These are phyloP conservation scores for Cheilosia grossa DNA, from an alignment of 2,888 invertebrate species.

Conservation along the genomic window DNA sequence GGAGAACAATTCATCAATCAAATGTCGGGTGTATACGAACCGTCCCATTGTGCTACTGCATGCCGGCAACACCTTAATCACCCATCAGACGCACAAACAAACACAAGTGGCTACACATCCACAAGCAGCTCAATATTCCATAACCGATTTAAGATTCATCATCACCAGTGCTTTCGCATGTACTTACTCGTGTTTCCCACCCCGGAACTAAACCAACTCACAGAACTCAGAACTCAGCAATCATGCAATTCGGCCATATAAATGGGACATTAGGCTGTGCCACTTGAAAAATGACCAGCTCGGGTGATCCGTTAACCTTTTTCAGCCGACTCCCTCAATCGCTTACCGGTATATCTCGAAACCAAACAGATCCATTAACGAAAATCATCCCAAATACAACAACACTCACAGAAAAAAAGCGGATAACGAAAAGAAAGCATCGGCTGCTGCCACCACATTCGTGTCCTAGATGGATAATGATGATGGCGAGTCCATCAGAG, in stretches of 20 bases:
- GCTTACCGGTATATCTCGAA: constrained; percentile 54
- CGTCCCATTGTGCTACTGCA: constrained; percentile 19
- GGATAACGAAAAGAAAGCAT: constrained; percentile 22
- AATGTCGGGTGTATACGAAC: constrained; percentile 4
- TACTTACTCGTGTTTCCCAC: neutral
- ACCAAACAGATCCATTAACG: constrained; percentile 69
- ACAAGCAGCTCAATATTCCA: constrained; percentile 39
- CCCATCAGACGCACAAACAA: constrained; percentile 37
- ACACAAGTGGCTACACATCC: neutral
- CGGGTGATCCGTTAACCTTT: constrained; percentile 66
- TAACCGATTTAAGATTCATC: constrained; percentile 59
- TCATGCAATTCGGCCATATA: constrained; percentile 69
- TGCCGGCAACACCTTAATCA: constrained; percentile 54
- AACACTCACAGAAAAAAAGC: neutral
- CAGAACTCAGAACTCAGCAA: constrained; percentile 26
- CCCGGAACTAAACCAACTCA: constrained; percentile 34
- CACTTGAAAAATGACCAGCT: constrained; percentile 67
- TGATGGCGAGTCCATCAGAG: constrained; percentile 65
- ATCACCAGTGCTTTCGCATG: neutral
- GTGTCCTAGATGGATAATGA: constrained; percentile 68
- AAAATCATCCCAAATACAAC: constrained; percentile 48
- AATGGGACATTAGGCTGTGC: constrained; percentile 67
- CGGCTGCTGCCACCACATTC: constrained; percentile 40
- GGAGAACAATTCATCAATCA: constrained; percentile 48
- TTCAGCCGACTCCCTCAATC: neutral